Base-by-base conservation (phyloP, 2,888 invertebrate species). In the Glyphotaelius pellucidus region DNA sequence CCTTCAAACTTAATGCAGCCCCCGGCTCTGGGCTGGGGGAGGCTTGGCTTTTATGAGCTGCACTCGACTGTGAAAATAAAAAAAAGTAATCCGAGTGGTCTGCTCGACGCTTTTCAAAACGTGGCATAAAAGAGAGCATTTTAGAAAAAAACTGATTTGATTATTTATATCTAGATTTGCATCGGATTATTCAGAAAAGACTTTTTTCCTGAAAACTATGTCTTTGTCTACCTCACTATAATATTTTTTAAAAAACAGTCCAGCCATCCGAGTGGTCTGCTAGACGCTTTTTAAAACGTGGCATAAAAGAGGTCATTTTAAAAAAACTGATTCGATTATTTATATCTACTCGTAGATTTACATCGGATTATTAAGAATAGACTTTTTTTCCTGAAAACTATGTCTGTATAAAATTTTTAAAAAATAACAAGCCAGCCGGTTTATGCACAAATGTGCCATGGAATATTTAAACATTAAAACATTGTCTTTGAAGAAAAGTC, bases 11-110 rank as follows among this genome's bases (percentile, higher is more conserved):
- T 32, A 85, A 85, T 85, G 86, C 86, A 12, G 25, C 83, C 25
- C 86, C 25, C 42, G 86, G 15, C n/a, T 38, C 86, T 1, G 47
- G 47, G 35, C 9, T 9, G 9, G 19, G 67, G 67, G n/a, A n/a
- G 19, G 67, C 67, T 30, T 42, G 30, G 86, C 86, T 86, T 83
- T 86, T 86, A 47, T 47, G 86, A 35, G 86, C 47, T 86, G 86
- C 86, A 47, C 14, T 86, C n/a, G 47, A n/a, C 47, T 42, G n/a
- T 85, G 85, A 85, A 85, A 85, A 85, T 42, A 85, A 38, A 85
- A 42, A 83, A 32, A 83, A 32, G 1, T 32, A 38, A 19, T 12
- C 15, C 32, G 31, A 35, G 35, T 83, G 32, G 25, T 83, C 83
- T 67, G 67, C 67, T 67, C 67, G 67, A n/a, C 67, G 67, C 67